These are phyloP conservation scores for Pygmarrhopalites habei DNA, from an alignment of 1,140 invertebrate species.

Conservation along the genomic window DNA sequence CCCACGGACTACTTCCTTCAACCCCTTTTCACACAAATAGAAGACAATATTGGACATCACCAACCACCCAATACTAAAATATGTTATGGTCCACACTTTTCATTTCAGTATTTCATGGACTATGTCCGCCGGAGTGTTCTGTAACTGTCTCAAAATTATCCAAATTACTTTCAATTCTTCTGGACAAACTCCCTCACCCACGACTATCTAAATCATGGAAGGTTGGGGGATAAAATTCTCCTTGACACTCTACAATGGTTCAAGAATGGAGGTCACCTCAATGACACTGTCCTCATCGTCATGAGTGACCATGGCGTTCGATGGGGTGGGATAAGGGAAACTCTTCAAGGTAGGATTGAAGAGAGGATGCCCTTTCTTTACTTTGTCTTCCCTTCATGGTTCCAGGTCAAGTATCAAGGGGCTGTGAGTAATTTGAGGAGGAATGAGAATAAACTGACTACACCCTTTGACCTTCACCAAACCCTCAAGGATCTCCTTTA, in stretches of 20 bases:
- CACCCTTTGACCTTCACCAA: slow-evolving; percentile 39
- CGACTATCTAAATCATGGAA: slow-evolving; percentile 37
- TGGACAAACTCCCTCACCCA: slow-evolving; percentile 40
- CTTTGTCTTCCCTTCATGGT: slow-evolving; percentile 30
- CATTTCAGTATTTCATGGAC: too few species aligned
- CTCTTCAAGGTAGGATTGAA: slow-evolving; percentile 37
- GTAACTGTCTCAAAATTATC: too few species aligned
- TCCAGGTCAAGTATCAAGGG: slow-evolving; percentile 19
- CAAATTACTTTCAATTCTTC: slow-evolving; percentile 36
- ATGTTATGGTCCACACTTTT: too few species aligned
- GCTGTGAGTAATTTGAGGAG: slow-evolving; percentile 22
- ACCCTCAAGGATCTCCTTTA: slow-evolving; percentile 30
- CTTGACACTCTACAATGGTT: slow-evolving; percentile 26
- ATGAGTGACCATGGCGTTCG: slow-evolving; percentile 89
- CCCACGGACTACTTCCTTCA: too few species aligned
- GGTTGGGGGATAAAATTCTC: slow-evolving; percentile 39
- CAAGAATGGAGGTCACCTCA: slow-evolving; percentile 37
- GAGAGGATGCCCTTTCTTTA: slow-evolving; percentile 37
- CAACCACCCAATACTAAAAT: too few species aligned
- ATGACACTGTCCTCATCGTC: slow-evolving; percentile 60
- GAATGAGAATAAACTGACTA: slow-evolving; percentile 43
- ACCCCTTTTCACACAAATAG: too few species aligned
- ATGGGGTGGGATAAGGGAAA: slow-evolving; percentile 63
- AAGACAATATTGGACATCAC: slow-evolving; percentile 31
- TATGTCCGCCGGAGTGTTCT: too few species aligned